Evolutionary conservation across 2,888 invertebrate species (phyloP).

Genomic region (Andrena bicolor): DNA sequence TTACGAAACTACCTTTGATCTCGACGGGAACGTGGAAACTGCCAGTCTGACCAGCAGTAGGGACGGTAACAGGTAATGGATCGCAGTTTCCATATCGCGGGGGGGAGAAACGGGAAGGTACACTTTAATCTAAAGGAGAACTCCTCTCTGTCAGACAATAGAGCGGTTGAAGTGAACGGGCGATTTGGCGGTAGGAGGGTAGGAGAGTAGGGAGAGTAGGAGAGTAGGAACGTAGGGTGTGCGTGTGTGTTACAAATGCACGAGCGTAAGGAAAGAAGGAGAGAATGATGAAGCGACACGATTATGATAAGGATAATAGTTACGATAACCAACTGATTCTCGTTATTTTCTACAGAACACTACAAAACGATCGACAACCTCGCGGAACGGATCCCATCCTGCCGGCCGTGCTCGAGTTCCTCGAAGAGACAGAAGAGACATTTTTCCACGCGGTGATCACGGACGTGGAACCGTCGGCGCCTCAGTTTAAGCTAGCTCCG

Average conservation of each 20-base stretch:
- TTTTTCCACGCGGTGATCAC: slow-evolving; percentile 95
- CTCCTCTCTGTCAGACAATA: too few relatives aligned
- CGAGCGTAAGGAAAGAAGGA: too few relatives aligned
- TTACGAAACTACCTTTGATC: slow-evolving; percentile 94
- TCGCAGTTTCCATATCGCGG: background rate
- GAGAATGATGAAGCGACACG: background rate
- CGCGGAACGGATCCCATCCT: slow-evolving; percentile 95
- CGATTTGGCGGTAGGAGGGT: too few relatives aligned
- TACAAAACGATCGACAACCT: slow-evolving; percentile 84
- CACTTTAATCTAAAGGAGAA: too few relatives aligned
- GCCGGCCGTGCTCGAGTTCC: slow-evolving; percentile 97
- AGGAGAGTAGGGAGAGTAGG: too few relatives aligned
- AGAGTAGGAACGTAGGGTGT: too few relatives aligned
- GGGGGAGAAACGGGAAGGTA: too few relatives aligned
- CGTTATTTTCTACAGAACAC: slow-evolving; percentile 27
- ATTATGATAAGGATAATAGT: too few relatives aligned
- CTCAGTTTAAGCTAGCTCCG: slow-evolving; percentile 97
- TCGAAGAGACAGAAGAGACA: slow-evolving; percentile 97
- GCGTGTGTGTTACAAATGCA: too few relatives aligned
- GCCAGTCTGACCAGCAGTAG: slow-evolving; percentile 90
- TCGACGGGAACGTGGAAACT: slow-evolving; percentile 96
- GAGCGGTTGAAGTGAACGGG: too few relatives aligned
- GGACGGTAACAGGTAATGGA: slow-evolving; percentile 91
- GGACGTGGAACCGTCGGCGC: slow-evolving; percentile 94
- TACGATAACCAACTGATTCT: background rate